Evolutionary conservation across 1,140 invertebrate species (phyloP).

Genomic region (Hyposmocoma kahamanoa): DNA sequence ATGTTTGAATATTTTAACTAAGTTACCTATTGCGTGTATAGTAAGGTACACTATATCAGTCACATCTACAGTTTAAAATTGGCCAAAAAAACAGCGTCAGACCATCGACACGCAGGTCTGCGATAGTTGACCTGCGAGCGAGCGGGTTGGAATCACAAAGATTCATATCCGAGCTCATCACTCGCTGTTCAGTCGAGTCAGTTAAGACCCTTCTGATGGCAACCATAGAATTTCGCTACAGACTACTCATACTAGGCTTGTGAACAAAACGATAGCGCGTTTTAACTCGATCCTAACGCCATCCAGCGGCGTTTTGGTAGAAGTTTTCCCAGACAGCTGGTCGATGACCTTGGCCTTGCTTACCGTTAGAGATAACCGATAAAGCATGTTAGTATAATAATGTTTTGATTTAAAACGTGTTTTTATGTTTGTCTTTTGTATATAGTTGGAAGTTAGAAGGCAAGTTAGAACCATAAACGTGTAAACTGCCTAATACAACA

Average conservation of each 20-base stretch:
- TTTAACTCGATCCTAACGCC: slow-evolving; percentile 20
- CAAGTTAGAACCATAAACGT: too few relatives aligned
- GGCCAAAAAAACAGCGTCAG: slow-evolving; percentile 64
- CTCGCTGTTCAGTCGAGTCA: slow-evolving; percentile 47
- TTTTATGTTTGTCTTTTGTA: too few relatives aligned
- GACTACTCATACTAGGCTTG: neutral
- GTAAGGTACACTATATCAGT: too few relatives aligned
- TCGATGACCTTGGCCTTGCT: slow-evolving; percentile 20
- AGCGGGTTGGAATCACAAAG: slow-evolving; percentile 46
- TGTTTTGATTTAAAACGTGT: too few relatives aligned
- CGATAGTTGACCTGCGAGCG: slow-evolving; percentile 50
- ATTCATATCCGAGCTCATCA: slow-evolving; percentile 49
- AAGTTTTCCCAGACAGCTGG: slow-evolving; percentile 8
- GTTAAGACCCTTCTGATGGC: slow-evolving; percentile 52
- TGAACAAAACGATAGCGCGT: slow-evolving; percentile 20
- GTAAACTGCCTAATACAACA: too few relatives aligned
- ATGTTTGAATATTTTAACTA: too few relatives aligned
- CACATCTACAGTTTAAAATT: too few relatives aligned
- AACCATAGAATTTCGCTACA: neutral
- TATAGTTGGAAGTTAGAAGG: too few relatives aligned
- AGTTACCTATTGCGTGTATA: too few relatives aligned
- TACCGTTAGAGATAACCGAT: slow-evolving; percentile 18
- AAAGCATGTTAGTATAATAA: too few relatives aligned
- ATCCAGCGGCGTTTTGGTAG: slow-evolving; percentile 23
- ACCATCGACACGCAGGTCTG: slow-evolving; percentile 41